Evolutionary conservation across 2,888 invertebrate genomes (phyloP), one percentile per base, ranked within the genome.

Genomic region (Euzetes globulus): DNA sequence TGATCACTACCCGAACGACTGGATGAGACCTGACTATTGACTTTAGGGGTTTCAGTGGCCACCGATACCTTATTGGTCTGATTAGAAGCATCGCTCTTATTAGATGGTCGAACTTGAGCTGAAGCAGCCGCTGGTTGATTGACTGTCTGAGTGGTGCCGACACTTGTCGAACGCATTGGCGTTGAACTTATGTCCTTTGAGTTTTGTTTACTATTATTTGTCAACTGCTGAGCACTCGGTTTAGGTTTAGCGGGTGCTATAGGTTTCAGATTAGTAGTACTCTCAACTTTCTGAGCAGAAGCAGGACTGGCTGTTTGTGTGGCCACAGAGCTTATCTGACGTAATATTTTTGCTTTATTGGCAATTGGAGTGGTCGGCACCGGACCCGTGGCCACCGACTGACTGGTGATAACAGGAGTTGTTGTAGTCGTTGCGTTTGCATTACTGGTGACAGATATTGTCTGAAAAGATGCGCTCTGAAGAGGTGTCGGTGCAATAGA

Each of bases 241-340:
- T 74, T 74, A 15, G 52, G 70, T 22, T 74, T 74, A 27, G 55
- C 50, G 29, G 74, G 22, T 11, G 70, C 41, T 25, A 27, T 47
- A 41, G 70, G 17, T 33, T 60, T 60, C 7, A 41, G 41, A 45
- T 33, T 73, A 15, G 75, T 25, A 7, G 75, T 72, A 25, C 65
- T 47, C 15, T 65, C 33, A 1, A 58, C 29, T 15, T 71, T 70
- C n/a, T 25, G 47, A 52, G 72, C 29, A 2, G 15, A 7, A 3
- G 22, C 55, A 6, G 65, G 11, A 9, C 45, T 15, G 7, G 47
- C 27, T 7, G 75, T 75, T 17, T 72, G 27, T 19, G 75, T 72
- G 25, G 75, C 29, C 5, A 41, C 33, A 17, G 25, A 33, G 22
- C 22, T 47, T 17, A 17, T 27, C 17, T 41, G 70, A 13, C 33